Base-by-base conservation (phyloP, 2,888 invertebrate genomes). In the Cantharis lateralis region DNA sequence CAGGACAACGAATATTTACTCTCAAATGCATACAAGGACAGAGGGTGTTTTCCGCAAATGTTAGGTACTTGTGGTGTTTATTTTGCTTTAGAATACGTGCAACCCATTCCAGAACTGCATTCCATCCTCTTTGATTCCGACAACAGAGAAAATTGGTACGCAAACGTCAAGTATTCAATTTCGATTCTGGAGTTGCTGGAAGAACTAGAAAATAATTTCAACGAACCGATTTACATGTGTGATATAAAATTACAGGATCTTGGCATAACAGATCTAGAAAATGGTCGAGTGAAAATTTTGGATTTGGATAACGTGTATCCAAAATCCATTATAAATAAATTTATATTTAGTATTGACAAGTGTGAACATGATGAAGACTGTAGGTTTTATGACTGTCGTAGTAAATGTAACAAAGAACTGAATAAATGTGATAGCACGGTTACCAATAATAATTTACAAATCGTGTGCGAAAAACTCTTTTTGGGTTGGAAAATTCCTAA, bases 181-280 rank as follows among this genome's bases (percentile, higher is more conserved):
- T 89, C 91, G 87, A 91, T 94, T 18, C 85, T 94, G 79, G 91
- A 93, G 81, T 88, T 92, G 20, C 83, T 93, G 3, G 89, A 91
- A 70, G 89, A 91, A 78, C 85, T 94, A 68, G 92, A 93, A 64
- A 88, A 87, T 24, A 89, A 88, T 62, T 90, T 92, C 78, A 89
- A 90, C 1, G 91, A 93, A 81, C 91, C 92, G 0, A 89, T 94
- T 77, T 90, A 92, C 83, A 87, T 94, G 20, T 94, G 94, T 86
- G 93, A 94, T 87, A 89, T 94, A 0, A 93, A 93, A 86, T 87
- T 92, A 78, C 90, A 91, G 77, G 92, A 93, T 84, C 93, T 94
- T 86, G 93, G 93, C 0, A 83, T 92, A 0, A 89, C 90, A 2
- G 86, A 87, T 62, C 89, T 89, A 62, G 84, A 83, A 24, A 89